phyloP scores from a whole-genome alignment of 2,797 vertebrate genomes.

The Lacerta viridis region DNA sequence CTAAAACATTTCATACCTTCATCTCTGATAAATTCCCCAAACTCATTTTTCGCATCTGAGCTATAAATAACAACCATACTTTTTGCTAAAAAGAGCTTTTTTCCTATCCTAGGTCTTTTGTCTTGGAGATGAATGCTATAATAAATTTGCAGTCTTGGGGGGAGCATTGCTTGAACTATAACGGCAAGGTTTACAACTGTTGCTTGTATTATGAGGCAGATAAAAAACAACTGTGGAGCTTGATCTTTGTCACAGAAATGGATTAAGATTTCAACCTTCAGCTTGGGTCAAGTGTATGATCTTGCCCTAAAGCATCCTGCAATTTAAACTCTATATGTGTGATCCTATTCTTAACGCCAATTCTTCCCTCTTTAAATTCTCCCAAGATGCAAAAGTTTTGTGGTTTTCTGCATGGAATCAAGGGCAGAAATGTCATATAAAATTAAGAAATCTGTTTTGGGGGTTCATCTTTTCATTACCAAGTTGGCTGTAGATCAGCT shows the following conservation, averaged over 20 bases:
- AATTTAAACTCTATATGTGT: slow-evolving; percentile 82
- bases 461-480: neutral
- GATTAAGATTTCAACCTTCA: slow-evolving; percentile 86
- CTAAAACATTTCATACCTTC: slow-evolving; percentile 90
- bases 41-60: slow-evolving; percentile 89
- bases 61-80: slow-evolving; percentile 89
- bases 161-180: slow-evolving; percentile 88
- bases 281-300: slow-evolving; percentile 85
- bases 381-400: slow-evolving; percentile 35
- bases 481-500: neutral
- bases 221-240: slow-evolving; percentile 83
- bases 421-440: slow-evolving; percentile 4
- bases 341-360: slow-evolving; percentile 77
- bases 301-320: slow-evolving; percentile 82
- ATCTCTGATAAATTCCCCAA: slow-evolving; percentile 91
- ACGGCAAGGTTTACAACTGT: slow-evolving; percentile 89
- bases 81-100: slow-evolving; percentile 88
- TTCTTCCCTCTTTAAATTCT: slow-evolving; percentile 67
- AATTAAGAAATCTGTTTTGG: neutral
- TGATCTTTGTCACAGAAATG: slow-evolving; percentile 85
- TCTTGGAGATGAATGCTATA: slow-evolving; percentile 89
- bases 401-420: slow-evolving; percentile 21
- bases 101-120: slow-evolving; percentile 88
- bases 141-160: slow-evolving; percentile 88
- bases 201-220: slow-evolving; percentile 85